Percentiles rank a stretch among this genome's conserved stretches.
Conservation (phyloP, 2,113 vertebrate genomes). For the Menura novaehollandiae region DNA sequence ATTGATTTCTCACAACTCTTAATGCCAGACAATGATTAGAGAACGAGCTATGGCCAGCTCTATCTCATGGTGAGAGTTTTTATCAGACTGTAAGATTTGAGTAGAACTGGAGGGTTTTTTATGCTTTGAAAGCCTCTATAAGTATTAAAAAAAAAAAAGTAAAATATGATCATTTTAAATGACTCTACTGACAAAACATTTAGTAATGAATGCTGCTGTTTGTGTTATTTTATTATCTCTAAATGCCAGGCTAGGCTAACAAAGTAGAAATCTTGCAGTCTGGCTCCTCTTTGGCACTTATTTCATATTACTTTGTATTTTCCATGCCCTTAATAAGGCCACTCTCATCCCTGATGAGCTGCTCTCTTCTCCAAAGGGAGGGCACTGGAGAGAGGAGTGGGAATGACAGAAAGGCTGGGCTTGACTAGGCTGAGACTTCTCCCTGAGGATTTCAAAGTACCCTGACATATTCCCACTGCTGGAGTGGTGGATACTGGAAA, state of each 20-base stretch:
- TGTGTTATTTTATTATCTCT: neutral
- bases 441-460: neutral
- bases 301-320: neutral
- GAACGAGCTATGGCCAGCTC: neutral
- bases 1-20: conserved; percentile 27
- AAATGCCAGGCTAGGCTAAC: neutral
- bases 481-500: neutral
- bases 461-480: neutral
- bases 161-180: neutral
- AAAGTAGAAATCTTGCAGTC: neutral
- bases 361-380: neutral
- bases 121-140: neutral
- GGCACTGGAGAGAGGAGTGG: neutral
- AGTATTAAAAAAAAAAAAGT: neutral
- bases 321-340: neutral
- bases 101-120: neutral
- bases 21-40: neutral
- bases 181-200: neutral
- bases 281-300: neutral
- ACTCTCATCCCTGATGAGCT: neutral
- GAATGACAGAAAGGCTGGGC: neutral
- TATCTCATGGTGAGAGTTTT: neutral
- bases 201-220: neutral
- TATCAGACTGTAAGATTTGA: neutral
- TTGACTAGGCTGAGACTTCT: neutral